Evolutionary conservation across 2,797 vertebrate genomes (phyloP), one percentile per base, ranked within the genome.

Genomic region (Percopsis omiscomaycus): DNA sequence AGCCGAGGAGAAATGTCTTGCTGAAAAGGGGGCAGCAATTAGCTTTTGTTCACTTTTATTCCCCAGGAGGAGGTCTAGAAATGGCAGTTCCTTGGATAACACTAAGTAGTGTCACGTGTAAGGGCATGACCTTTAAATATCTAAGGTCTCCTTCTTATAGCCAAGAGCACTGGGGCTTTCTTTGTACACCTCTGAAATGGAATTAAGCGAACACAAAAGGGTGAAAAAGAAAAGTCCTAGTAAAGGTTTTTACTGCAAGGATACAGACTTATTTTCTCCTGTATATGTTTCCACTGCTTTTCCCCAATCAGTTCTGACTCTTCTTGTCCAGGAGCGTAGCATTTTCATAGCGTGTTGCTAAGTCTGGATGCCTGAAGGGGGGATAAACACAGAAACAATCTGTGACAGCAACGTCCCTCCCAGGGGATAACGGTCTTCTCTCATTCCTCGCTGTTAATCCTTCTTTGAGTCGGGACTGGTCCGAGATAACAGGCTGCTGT

Each of bases 91-190:
- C 58, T 69, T 74, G 42, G 64, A 4, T 16, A 10, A 53, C 32
- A 55, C 53, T 2, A 11, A 29, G 42, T 64, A 69, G 50, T 48
- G 15, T 73, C 61, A 30, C 58, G 28, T 71, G 67, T 55, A 53
- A 59, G 14, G 29, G 58, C 56, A 44, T 68, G 59, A 81, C 78
- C 75, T 86, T 79, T 79, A 70, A 78, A 78, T 69, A 49, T 44
- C 62, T 75, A n/a, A 44, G 51, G 29, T 71, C 67, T 61, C 42
- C 5, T n/a, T 42, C 29, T 44, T 5, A 32, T 61, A 12, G 4
- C 29, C 0, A 1, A 50, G 56, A 68, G 55, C 52, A 47, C 37
- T 37, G 4, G 4, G 13, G 47, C 1, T 59, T 44, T 62, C 54
- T 72, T 64, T 68, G 52, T 77, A 16, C 37, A 69, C 59, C 44